Evolutionary conservation across 2,888 invertebrate species (phyloP), one percentile per base, ranked within the genome.

Genomic region (Syrista parreyssii): DNA sequence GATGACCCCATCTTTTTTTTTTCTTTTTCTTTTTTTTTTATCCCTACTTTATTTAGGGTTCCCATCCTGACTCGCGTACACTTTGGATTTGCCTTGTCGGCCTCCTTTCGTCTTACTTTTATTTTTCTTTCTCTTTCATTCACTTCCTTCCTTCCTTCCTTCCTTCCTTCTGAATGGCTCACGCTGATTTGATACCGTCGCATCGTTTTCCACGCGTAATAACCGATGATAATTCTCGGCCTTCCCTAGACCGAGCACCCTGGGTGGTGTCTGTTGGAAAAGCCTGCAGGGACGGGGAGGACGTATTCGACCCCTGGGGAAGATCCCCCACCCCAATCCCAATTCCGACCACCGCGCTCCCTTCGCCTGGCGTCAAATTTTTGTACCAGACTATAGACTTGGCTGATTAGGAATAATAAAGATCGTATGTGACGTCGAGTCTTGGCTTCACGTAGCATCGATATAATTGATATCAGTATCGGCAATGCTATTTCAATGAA

Each of bases 181-280:
- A 11, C 30, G 69, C 30, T 12, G 32, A 30, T 32, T 69, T 32
- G 69, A 69, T 32, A 73, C n/a, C 72, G 73, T 36, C 68, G 68
- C 77, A 34, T 36, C 75, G 78, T 79, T 81, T 81, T 81, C 82
- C 84, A 79, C 81, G 82, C 81, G 83, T 85, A 86, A 86, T 86
- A 86, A 87, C 83, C 82, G 84, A 84, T 86, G 87, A 87, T 86
- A 86, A 87, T 87, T 88, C 84, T 84, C 80, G 12, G 79, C 81
- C 79, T 80, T 80, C 72, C 73, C 73, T 78, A 76, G 79, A 75
- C 76, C 73, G 77, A 77, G 73, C 81, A 68, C 79, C 76, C 71
- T 68, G 78, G 79, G 79, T 76, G 76, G 69, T 73, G 77, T 73
- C 77, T 40, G 68, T 12, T 34, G 75, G 12, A 32, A 69, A 69